phyloP scores from a whole-genome alignment of 2,888 invertebrate species.

The Netelia virgata region DNA sequence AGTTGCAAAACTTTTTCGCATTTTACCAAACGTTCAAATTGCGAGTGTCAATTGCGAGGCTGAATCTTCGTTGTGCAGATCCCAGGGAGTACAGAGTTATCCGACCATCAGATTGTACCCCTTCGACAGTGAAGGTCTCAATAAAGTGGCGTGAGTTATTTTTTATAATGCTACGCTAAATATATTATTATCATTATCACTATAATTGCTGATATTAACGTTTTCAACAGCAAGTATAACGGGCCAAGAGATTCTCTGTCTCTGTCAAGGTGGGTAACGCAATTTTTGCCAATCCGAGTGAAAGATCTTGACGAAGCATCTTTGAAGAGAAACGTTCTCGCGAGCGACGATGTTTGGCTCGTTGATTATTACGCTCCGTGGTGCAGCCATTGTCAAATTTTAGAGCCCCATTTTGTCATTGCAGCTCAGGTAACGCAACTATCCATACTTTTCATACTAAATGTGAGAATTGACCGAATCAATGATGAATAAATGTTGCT shows the following conservation, averaged over 20 bases:
- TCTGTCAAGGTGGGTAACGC: slow-evolving; percentile 88
- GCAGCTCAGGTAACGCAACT: slow-evolving; percentile 87
- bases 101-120: slow-evolving; percentile 90
- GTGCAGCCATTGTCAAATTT: slow-evolving; percentile 88
- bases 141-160: slow-evolving; percentile 86
- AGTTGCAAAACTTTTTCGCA: slow-evolving; percentile 86
- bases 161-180: slow-evolving; percentile 32
- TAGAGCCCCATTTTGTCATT: slow-evolving; percentile 89
- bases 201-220: not conserved
- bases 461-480: not conserved
- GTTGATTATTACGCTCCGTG: slow-evolving; percentile 90
- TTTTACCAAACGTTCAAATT: slow-evolving; percentile 86
- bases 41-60: slow-evolving; percentile 90
- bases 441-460: not conserved
- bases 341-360: slow-evolving; percentile 86
- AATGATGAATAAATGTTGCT: not conserved
- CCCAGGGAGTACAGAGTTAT: slow-evolving; percentile 88
- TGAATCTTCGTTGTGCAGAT: slow-evolving; percentile 86
- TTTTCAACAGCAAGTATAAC: slow-evolving; percentile 85
- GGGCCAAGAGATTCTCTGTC: slow-evolving; percentile 88
- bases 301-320: slow-evolving; percentile 84
- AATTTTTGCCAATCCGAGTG: slow-evolving; percentile 88
- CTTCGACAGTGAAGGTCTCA: slow-evolving; percentile 85
- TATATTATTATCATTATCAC: slow-evolving; percentile 21
- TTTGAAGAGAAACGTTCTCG: slow-evolving; percentile 85